phyloP scores from a whole-genome alignment of 2,797 vertebrate genomes.

The Brotogeris chrysoptera region DNA sequence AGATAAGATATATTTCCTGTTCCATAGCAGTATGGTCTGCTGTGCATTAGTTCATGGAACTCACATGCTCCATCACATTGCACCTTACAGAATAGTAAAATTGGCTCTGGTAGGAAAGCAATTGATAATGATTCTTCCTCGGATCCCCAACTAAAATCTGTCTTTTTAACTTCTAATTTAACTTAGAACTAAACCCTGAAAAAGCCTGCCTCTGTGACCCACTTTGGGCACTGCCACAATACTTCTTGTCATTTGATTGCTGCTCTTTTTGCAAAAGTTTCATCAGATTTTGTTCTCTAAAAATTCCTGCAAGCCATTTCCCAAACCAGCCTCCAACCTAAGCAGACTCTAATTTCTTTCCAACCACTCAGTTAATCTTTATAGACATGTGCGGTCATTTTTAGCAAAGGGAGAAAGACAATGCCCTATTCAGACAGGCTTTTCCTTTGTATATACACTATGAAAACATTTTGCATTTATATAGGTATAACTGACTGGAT shows the following conservation, averaged over 20 bases:
- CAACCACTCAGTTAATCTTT: slow-evolving; percentile 1
- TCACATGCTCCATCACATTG: fast-evolving
- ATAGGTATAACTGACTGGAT: background rate
- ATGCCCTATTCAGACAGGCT: background rate
- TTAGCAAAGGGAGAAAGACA: background rate
- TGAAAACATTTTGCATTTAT: background rate
- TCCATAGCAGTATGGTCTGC: background rate
- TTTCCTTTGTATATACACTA: background rate
- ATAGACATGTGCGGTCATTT: background rate
- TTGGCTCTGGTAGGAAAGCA: background rate
- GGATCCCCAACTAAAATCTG: background rate
- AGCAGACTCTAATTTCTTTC: background rate
- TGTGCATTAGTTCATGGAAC: background rate
- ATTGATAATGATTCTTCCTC: background rate
- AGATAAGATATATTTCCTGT: background rate
- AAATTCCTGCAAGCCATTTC: slow-evolving; percentile 25
- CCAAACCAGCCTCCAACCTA: slow-evolving; percentile 7
- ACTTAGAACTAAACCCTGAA: background rate
- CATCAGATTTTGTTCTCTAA: background rate
- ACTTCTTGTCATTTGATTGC: background rate
- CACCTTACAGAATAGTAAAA: background rate
- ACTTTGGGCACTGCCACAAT: background rate
- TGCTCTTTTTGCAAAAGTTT: background rate
- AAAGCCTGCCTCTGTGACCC: background rate
- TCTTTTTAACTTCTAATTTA: background rate